Evolutionary conservation across 1,140 invertebrate genomes (phyloP).

Genomic region (Orchesella cincta): DNA sequence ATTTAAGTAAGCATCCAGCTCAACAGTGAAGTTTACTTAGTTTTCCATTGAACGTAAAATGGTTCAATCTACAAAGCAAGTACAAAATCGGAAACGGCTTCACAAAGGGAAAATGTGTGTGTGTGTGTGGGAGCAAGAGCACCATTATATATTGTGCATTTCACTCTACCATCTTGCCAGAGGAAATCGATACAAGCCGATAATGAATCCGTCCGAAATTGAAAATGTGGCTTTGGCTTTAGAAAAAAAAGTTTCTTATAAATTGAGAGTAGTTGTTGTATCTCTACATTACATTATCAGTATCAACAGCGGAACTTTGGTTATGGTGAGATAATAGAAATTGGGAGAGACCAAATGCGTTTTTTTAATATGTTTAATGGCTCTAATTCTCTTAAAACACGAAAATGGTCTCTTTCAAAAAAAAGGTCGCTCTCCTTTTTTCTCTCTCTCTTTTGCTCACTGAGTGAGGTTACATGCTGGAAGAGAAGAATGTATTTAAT

Average conservation of each 20-base stretch:
- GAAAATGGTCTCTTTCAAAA: conserved; percentile 29
- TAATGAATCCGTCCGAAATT: conserved; percentile 28
- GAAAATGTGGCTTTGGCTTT: conserved; percentile 22
- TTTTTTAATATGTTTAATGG: conserved; percentile 30
- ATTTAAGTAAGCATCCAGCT: not conserved
- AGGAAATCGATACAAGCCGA: conserved; percentile 25
- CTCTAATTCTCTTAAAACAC: conserved; percentile 26
- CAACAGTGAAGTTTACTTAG: conserved; percentile 4
- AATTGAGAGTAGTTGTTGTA: not conserved
- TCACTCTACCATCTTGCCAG: not conserved
- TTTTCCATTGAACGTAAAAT: conserved; percentile 13
- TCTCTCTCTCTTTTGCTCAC: not conserved
- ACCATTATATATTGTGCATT: conserved; percentile 1
- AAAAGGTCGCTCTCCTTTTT: not conserved
- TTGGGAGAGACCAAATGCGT: conserved; percentile 28
- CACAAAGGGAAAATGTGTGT: conserved; percentile 8
- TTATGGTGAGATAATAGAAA: conserved; percentile 27
- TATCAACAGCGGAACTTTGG: conserved; percentile 25
- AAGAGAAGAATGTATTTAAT: conserved; percentile 6
- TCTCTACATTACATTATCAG: not conserved
- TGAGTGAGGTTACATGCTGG: not conserved
- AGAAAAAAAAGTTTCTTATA: conserved; percentile 6
- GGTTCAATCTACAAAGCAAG: conserved; percentile 8
- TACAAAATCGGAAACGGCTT: not conserved
- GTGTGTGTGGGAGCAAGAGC: not conserved